Evolutionary conservation across 2,888 invertebrate genomes (phyloP).

Genomic region (Tachina grossa): DNA sequence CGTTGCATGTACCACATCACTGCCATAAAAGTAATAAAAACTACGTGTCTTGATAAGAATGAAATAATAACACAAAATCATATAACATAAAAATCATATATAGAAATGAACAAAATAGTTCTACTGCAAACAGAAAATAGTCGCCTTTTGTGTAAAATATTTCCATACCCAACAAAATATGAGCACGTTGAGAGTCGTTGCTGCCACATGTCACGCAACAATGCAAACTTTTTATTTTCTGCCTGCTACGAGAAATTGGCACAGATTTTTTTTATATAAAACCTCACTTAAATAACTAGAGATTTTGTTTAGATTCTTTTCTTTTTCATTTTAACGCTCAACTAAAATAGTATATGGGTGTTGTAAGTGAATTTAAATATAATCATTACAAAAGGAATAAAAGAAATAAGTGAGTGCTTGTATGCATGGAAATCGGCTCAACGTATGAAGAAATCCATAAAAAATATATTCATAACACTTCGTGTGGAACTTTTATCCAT

Average conservation of each 20-base stretch:
- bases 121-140: neutral
- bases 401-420: constrained; percentile 3
- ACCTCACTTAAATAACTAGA: constrained; percentile 31
- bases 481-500: neutral
- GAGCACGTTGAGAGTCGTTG: constrained; percentile 52
- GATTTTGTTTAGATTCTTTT: neutral
- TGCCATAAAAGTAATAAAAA: constrained; percentile 79
- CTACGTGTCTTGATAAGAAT: constrained; percentile 73
- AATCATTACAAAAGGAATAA: constrained; percentile 28
- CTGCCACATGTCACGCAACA: constrained; percentile 72
- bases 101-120: constrained; percentile 44
- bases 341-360: neutral
- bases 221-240: constrained; percentile 41
- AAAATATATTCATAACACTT: neutral
- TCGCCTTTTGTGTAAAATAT: constrained; percentile 43
- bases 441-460: neutral
- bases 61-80: constrained; percentile 41
- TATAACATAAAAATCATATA: constrained; percentile 13
- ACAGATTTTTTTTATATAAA: constrained; percentile 2
- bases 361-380: constrained; percentile 37
- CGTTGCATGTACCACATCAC: constrained; percentile 78
- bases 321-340: constrained; percentile 22
- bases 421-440: neutral
- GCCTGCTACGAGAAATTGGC: constrained; percentile 12
- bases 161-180: constrained; percentile 75